Conservation (phyloP, 2,113 vertebrate genomes). For the Xyrauchen texanus region DNA sequence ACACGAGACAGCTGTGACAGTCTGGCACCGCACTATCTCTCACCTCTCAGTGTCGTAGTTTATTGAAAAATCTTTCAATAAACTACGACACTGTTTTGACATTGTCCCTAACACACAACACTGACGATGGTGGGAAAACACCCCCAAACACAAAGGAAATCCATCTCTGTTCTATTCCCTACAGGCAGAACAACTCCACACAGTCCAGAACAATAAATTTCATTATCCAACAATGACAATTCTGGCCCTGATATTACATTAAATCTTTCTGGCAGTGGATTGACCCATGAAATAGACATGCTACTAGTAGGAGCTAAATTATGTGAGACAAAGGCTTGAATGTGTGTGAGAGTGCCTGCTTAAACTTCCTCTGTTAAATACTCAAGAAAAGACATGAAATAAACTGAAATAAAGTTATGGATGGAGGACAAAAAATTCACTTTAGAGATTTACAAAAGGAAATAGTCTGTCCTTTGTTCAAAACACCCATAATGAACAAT, state of each 20-base stretch:
- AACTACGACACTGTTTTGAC: too few relatives aligned
- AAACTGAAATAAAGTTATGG: neutral
- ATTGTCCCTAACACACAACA: too few relatives aligned
- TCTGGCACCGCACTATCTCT: slow-evolving; percentile 56
- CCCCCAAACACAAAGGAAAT: slow-evolving; percentile 1
- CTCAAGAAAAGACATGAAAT: neutral
- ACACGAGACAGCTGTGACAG: slow-evolving; percentile 52
- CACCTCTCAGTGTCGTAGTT: slow-evolving; percentile 38
- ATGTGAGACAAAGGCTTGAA: neutral
- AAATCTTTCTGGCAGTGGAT: slow-evolving; percentile 25
- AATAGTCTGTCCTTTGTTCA: neutral
- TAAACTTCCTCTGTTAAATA: too few relatives aligned
- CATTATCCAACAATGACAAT: slow-evolving; percentile 25
- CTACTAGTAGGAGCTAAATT: neutral
- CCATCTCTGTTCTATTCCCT: slow-evolving; percentile 29
- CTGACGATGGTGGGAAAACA: too few relatives aligned
- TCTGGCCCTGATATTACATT: neutral
- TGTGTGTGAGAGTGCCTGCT: neutral
- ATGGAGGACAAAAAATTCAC: neutral
- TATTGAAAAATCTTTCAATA: too few relatives aligned
- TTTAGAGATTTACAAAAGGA: slow-evolving; percentile 1
- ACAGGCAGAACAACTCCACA: neutral
- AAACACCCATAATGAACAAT: too few relatives aligned
- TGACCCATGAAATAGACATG: slow-evolving; percentile 14
- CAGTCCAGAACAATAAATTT: slow-evolving; percentile 32